Conservation (phyloP, 2,797 vertebrate genomes). For the Lateolabrax maculatus region DNA sequence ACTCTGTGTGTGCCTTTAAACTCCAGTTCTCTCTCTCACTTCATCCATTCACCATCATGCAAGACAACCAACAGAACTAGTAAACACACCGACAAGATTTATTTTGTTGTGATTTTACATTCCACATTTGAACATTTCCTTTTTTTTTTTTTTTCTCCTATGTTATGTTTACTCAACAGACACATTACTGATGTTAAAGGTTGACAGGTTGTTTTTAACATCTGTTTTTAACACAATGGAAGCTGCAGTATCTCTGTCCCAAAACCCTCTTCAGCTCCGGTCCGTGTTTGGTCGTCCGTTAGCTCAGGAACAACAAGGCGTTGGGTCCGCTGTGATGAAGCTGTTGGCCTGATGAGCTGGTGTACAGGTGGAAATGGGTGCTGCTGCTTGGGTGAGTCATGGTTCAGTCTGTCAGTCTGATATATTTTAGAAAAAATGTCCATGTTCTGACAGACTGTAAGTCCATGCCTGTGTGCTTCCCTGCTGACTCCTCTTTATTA, state of each 20-base stretch:
- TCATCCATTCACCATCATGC: constrained; percentile 9
- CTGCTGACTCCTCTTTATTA: not conserved
- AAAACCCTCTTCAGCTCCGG: constrained; percentile 24
- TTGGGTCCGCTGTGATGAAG: not conserved
- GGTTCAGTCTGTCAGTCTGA: not conserved
- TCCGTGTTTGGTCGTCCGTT: not conserved
- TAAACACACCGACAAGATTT: constrained; percentile 85
- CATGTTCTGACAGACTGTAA: not conserved
- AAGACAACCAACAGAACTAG: constrained; percentile 49
- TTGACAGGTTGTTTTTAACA: constrained; percentile 63
- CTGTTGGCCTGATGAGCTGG: not conserved
- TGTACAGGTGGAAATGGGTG: not conserved
- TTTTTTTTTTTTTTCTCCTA: constrained; percentile 60
- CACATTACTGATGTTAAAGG: constrained; percentile 83
- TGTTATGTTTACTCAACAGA: constrained; percentile 80
- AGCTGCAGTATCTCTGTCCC: constrained; percentile 71
- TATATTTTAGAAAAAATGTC: constrained; percentile 5
- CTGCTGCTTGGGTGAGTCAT: not conserved
- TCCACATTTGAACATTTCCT: constrained; percentile 84
- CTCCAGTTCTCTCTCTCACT: not conserved
- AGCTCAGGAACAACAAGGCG: not conserved
- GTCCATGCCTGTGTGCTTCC: not conserved
- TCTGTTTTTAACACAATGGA: constrained; percentile 71
- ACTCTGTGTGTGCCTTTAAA: not conserved
- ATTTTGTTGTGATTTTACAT: constrained; percentile 85